These are phyloP conservation scores for Lampris megalopsis DNA, from an alignment of 2,113 vertebrate genomes.

Conservation along the genomic window DNA sequence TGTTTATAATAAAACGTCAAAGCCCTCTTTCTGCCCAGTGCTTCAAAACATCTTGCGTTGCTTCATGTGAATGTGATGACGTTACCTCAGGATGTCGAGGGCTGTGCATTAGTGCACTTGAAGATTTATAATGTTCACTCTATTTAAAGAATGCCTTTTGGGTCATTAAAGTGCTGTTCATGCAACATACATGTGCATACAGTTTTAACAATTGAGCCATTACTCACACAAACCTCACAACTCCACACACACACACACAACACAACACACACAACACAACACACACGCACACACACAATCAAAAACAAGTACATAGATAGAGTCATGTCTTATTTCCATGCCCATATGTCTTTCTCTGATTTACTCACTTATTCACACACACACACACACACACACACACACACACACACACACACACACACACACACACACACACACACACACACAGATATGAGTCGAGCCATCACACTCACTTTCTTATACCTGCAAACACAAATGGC, in stretches of 20 bases:
- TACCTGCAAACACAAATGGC: not conserved
- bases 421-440: not conserved
- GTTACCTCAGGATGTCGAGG: conserved; percentile 27
- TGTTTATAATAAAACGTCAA: conserved; percentile 67
- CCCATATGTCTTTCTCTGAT: not conserved
- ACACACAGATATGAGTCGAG: too few species aligned
- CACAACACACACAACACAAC: too few species aligned
- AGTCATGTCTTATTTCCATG: too few species aligned
- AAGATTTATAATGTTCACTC: not conserved
- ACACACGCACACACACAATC: too few species aligned
- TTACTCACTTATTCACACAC: not conserved
- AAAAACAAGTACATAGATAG: too few species aligned
- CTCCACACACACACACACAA: too few species aligned
- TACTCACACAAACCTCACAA: too few species aligned
- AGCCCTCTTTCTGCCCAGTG: conserved; percentile 66
- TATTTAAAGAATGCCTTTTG: not conserved
- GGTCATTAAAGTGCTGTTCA: too few species aligned
- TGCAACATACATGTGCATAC: too few species aligned
- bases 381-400: not conserved
- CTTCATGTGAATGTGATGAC: conserved; percentile 41
- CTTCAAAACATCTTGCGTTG: conserved; percentile 52
- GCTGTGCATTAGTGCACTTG: not conserved
- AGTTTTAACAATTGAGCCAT: too few species aligned
- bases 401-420: conserved; percentile 13
- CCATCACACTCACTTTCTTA: not conserved